Base-by-base conservation (phyloP, 2,888 invertebrate genomes). In the Chymomyza amoena region DNA sequence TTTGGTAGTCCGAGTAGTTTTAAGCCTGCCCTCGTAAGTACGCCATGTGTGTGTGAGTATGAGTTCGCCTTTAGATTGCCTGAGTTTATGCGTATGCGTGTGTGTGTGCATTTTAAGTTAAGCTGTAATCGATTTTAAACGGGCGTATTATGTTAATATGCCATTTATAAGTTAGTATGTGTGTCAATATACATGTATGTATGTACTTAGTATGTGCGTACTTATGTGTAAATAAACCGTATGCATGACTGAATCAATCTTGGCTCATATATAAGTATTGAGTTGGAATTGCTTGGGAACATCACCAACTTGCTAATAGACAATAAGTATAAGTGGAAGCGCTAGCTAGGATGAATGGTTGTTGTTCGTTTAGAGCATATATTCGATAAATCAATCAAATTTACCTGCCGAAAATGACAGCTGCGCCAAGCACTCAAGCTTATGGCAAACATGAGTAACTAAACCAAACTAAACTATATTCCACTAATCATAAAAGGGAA, bases 61-160 rank as follows among this genome's bases (percentile, higher is more conserved):
- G 9, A 32, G 32, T 32, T 6, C 32, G 32, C 9, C 32, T 32
- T 1, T 32, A 32, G 32, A 32, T 32, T 61, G 39, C 39, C 45
- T 9, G 51, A 20, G 20, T 60, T 20, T 60, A 13, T 61, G 61
- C 18, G 16, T 61, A 6, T 61, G 13, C 18, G 18, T 61, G 61
- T 39, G 45, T 32, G n/a, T 59, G 59, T 54, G 56, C 39, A 54
- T 32, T 60, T 56, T 15, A 13, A 32, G 13, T 54, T 36, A 15
- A 18, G 28, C 7, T 39, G 50, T 32, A 60, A 65, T 60, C 59
- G 36, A 16, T 45, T 18, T 28, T 65, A 60, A 60, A 50, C 60
- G 15, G 13, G 18, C 39, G 36, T 6, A 60, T 66, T 66, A 66
- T 60, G 52, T 51, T 66, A 66, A 61, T 61, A 36, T 50, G 7